Conservation (phyloP, 2,888 invertebrate genomes). For the Agrochola lota region DNA sequence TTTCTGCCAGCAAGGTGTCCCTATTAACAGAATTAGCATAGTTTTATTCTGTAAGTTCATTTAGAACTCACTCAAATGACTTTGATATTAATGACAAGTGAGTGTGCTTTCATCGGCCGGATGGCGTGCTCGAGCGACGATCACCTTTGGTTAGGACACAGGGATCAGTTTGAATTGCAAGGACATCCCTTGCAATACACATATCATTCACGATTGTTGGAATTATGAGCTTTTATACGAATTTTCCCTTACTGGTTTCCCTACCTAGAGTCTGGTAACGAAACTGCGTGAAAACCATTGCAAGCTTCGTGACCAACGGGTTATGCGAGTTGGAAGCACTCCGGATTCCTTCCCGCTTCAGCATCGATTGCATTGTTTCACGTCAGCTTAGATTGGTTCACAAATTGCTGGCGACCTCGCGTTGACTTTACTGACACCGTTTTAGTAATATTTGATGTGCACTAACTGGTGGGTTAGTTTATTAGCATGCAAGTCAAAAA, state of each 20-base stretch:
- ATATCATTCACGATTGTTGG: background rate
- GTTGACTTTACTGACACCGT: conserved; percentile 51
- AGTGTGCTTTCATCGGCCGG: background rate
- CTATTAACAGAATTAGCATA: too few species aligned
- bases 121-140: too few species aligned
- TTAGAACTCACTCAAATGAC: background rate
- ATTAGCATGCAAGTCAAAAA: too few species aligned
- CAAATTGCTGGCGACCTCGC: conserved; percentile 58
- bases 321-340: conserved; percentile 28
- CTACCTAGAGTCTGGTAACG: background rate
- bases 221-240: background rate
- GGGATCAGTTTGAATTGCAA: background rate
- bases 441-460: too few species aligned
- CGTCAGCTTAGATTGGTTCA: conserved; percentile 68
- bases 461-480: too few species aligned
- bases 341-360: conserved; percentile 59
- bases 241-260: background rate
- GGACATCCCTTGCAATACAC: too few species aligned
- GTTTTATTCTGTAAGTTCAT: background rate
- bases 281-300: background rate
- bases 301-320: background rate
- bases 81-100: background rate
- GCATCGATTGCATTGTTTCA: conserved; percentile 73
- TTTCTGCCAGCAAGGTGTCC: too few species aligned
- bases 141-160: too few species aligned